Evolutionary conservation across 2,888 invertebrate genomes (phyloP).

Genomic region (Exephanes ischioxanthus): DNA sequence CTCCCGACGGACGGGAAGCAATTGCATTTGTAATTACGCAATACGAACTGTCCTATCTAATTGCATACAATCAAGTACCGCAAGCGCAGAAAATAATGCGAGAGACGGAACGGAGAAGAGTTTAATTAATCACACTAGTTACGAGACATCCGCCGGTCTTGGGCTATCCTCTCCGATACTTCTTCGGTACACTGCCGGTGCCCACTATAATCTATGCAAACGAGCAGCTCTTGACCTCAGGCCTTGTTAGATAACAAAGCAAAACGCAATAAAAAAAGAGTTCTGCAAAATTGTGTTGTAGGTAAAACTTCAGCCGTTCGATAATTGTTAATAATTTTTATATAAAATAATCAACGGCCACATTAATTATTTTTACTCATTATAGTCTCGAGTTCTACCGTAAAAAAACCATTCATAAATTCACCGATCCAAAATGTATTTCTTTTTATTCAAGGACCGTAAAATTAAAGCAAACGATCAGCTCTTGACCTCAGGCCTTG

Average conservation of each 20-base stretch:
- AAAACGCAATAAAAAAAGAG: neutral
- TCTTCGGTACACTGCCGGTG: slow-evolving; percentile 40
- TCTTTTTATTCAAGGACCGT: too few relatives aligned
- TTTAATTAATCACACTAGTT: slow-evolving; percentile 76
- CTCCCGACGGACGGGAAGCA: slow-evolving; percentile 70
- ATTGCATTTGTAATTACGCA: slow-evolving; percentile 75
- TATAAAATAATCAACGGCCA: too few relatives aligned
- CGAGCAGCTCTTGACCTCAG: slow-evolving; percentile 1
- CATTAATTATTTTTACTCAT: too few relatives aligned
- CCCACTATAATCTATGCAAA: neutral
- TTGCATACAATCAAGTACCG: slow-evolving; percentile 76
- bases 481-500: neutral
- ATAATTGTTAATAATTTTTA: neutral
- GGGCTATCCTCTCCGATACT: slow-evolving; percentile 68
- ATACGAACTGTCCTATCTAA: slow-evolving; percentile 73
- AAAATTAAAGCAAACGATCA: neutral
- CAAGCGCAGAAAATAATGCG: slow-evolving; percentile 74
- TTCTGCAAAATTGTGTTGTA: neutral
- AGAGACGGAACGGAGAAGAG: slow-evolving; percentile 69
- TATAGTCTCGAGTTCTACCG: too few relatives aligned
- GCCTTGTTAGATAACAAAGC: neutral
- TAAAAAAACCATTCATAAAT: too few relatives aligned
- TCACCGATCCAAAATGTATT: too few relatives aligned
- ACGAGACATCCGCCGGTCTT: slow-evolving; percentile 73
- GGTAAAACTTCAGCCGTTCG: neutral